Conservation (phyloP, 2,113 vertebrate genomes). For the Uria aalge region DNA sequence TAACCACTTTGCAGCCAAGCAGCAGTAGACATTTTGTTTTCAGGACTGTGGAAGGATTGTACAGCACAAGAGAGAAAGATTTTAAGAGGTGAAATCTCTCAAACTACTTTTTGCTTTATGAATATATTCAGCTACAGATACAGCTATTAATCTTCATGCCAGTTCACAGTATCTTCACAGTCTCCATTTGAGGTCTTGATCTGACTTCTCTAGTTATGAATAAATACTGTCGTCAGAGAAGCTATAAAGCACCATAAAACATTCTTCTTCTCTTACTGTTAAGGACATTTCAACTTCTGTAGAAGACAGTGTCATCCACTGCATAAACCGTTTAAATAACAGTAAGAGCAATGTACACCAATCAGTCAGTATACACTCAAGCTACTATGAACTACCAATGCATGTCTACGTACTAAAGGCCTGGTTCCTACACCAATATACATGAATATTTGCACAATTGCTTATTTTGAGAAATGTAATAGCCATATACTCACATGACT, state of each 20-base stretch:
- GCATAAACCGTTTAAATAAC: background rate
- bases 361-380: background rate
- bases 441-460: background rate
- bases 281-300: background rate
- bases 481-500: slow-evolving; percentile 84
- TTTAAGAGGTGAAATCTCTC: background rate
- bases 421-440: background rate
- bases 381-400: background rate
- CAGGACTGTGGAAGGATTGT: background rate
- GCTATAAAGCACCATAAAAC: background rate
- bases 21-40: slow-evolving; percentile 24
- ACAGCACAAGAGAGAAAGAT: slow-evolving; percentile 22
- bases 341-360: background rate
- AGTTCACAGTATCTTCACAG: background rate
- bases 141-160: background rate
- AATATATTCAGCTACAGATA: background rate
- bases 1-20: background rate
- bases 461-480: background rate
- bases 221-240: background rate
- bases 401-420: background rate
- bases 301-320: background rate
- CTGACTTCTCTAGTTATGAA: background rate
- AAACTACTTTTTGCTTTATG: background rate
- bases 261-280: background rate
- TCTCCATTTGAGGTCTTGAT: background rate